Conservation (phyloP, 1,140 invertebrate genomes). For the Cotesia chilonis region DNA sequence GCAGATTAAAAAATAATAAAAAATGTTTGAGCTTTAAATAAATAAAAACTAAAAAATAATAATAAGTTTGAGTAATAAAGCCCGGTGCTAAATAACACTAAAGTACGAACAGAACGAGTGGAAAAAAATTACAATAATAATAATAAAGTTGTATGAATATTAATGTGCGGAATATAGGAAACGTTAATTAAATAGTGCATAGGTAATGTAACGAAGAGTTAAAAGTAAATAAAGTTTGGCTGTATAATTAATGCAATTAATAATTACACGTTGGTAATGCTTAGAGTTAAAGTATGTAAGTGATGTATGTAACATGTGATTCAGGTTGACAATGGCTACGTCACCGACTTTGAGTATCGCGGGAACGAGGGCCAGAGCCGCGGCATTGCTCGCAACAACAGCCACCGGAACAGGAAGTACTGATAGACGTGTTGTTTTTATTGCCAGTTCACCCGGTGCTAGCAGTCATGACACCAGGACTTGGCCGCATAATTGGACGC, state of each 20-base stretch:
- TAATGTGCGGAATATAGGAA: no score
- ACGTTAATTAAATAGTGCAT: no score
- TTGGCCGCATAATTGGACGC: conserved; percentile 65
- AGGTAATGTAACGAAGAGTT: no score
- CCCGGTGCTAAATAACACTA: no score
- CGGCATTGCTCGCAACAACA: conserved; percentile 57
- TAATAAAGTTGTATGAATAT: no score
- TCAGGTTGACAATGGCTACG: conserved; percentile 54
- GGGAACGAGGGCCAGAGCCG: conserved; percentile 58
- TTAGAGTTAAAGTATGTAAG: conserved; percentile 20
- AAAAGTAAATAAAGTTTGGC: no score
- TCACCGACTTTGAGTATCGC: conserved; percentile 59
- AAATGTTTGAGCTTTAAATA: not conserved
- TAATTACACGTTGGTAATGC: conserved; percentile 17
- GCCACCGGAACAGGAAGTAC: conserved; percentile 55
- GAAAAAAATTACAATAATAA: no score
- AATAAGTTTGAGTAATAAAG: conserved; percentile 7
- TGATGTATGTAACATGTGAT: conserved; percentile 7
- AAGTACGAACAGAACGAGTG: no score
- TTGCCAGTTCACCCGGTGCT: conserved; percentile 56
- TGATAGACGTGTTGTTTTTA: conserved; percentile 60
- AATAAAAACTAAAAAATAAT: not conserved
- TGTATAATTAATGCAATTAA: conserved; percentile 13
- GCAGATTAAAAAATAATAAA: not conserved
- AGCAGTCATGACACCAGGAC: conserved; percentile 59